A percentile compares a stretch with the other conserved stretches of the same genome.
Evolutionary conservation across 2,888 invertebrate genomes (phyloP).

Genomic region (Xylocampa areola): DNA sequence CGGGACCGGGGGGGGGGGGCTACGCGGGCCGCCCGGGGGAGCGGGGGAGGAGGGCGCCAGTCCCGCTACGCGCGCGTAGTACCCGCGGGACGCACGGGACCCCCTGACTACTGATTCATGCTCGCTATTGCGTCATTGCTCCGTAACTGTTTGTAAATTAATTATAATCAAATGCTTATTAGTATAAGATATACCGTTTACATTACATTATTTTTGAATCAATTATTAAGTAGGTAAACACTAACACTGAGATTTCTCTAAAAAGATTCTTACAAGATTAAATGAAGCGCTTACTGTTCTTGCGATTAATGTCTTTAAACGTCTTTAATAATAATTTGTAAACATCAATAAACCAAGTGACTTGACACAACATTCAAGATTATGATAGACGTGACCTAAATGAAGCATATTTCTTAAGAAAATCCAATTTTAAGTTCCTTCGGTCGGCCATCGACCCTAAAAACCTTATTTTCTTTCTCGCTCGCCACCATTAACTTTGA

Average conservation of each 20-base stretch:
- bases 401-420: constrained; percentile 81
- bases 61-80: constrained; percentile 68
- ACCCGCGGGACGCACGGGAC: constrained; percentile 55
- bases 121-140: constrained; percentile 37
- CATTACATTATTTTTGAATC: neutral
- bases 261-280: constrained; percentile 16
- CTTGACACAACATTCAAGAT: constrained; percentile 62
- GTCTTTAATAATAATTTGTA: constrained; percentile 38
- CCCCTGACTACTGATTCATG: constrained; percentile 41
- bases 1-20: constrained; percentile 45
- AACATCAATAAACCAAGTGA: constrained; percentile 53
- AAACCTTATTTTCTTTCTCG: constrained; percentile 80
- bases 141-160: constrained; percentile 6
- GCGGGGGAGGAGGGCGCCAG: constrained; percentile 22
- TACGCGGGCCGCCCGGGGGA: constrained; percentile 29
- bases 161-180: neutral
- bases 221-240: neutral
- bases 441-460: constrained; percentile 88
- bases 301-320: constrained; percentile 19
- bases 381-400: constrained; percentile 79
- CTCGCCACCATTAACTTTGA: constrained; percentile 69
- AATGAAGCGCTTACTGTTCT: neutral
- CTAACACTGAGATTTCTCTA: neutral
- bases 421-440: constrained; percentile 87
- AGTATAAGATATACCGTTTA: neutral